phyloP scores from a whole-genome alignment of 2,113 vertebrate species.

The Ameiurus melas region DNA sequence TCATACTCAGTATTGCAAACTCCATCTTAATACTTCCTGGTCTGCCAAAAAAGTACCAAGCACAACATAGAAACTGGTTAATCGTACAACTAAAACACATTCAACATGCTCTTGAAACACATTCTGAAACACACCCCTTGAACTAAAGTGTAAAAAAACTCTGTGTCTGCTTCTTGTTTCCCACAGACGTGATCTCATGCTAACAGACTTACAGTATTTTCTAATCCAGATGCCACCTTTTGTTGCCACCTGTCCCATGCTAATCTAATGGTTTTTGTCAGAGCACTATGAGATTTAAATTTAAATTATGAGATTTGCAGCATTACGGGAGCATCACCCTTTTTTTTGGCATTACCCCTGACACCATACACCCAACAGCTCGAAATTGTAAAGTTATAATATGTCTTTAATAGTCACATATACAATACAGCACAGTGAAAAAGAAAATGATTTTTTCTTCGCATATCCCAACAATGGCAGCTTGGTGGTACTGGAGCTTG shows the following conservation, averaged over 20 bases:
- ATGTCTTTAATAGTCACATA: too few species aligned
- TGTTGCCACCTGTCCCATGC: too few species aligned
- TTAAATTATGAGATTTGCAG: too few species aligned
- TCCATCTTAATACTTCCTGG: neutral
- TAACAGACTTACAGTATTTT: neutral
- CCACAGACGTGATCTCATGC: neutral
- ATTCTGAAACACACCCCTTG: too few species aligned
- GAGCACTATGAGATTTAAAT: neutral
- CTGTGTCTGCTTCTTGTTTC: neutral
- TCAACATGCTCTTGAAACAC: too few species aligned
- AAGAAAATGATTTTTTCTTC: too few species aligned
- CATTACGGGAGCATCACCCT: too few species aligned
- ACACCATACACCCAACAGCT: neutral
- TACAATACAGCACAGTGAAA: too few species aligned
- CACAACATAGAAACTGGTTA: neutral
- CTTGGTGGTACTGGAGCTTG: too few species aligned
- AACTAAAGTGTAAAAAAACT: neutral
- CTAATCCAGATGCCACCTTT: neutral
- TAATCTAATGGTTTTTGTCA: neutral
- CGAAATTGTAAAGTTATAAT: neutral
- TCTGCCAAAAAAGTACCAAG: neutral
- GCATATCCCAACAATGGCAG: too few species aligned
- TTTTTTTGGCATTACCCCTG: neutral
- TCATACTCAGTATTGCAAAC: neutral
- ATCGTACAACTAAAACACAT: neutral